Percentiles rank a stretch among this genome's conserved stretches.
These are phyloP conservation scores for Neotoma lepida DNA, from an alignment of 2,113 vertebrate genomes.

Conservation along the genomic window DNA sequence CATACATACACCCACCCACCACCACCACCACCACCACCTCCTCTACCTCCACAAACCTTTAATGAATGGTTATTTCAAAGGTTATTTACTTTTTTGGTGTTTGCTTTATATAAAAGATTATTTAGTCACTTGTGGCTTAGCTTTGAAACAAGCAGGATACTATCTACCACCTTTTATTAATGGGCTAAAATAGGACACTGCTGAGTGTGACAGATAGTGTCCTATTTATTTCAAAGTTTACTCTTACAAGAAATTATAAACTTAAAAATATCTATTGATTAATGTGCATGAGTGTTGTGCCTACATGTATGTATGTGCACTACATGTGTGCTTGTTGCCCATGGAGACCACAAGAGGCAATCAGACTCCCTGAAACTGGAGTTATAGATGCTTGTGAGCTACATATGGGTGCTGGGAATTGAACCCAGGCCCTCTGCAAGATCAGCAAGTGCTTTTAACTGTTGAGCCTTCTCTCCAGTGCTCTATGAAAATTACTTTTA, in stretches of 20 bases:
- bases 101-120: background rate
- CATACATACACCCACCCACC: background rate
- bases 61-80: conserved; percentile 28
- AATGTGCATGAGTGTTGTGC: background rate
- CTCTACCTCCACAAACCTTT: background rate
- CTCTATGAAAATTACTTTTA: conserved; percentile 13
- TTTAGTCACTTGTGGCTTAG: background rate
- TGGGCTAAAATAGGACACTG: background rate
- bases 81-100: background rate
- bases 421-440: background rate
- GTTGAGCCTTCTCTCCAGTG: background rate
- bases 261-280: background rate
- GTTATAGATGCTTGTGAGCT: background rate
- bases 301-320: background rate
- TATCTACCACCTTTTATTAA: conserved; percentile 23
- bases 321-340: background rate
- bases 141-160: conserved; percentile 20
- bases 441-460: background rate
- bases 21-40: too few species aligned
- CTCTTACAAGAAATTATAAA: background rate
- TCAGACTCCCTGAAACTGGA: background rate
- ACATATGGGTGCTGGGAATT: background rate
- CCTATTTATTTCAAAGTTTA: background rate
- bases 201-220: background rate
- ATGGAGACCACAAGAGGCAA: background rate